Conservation (phyloP, 2,888 invertebrate genomes). For the Amiota minor region DNA sequence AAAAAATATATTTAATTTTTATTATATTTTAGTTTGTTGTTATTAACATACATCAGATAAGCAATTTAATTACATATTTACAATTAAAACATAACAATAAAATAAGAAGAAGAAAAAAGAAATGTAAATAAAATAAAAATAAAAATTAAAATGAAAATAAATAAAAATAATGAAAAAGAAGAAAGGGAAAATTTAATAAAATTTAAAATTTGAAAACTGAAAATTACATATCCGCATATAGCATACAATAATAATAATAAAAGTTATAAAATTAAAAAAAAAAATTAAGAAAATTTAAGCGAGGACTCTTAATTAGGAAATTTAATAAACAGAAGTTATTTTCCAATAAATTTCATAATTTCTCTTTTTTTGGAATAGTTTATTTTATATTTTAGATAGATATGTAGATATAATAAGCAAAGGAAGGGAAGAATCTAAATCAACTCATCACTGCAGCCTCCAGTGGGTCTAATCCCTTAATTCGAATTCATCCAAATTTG, state of each 20-base stretch:
- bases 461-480: no score
- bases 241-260: neutral
- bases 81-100: neutral
- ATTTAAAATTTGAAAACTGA: conserved; percentile 11
- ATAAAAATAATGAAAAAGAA: neutral
- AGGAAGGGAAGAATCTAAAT: no score
- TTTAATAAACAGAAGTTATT: no score
- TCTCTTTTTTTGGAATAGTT: no score
- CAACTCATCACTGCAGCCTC: no score
- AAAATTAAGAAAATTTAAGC: no score
- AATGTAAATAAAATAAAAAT: conserved; percentile 30
- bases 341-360: no score
- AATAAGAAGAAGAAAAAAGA: no score
- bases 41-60: conserved; percentile 29
- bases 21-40: conserved; percentile 32
- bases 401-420: no score
- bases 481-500: no score
- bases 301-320: no score
- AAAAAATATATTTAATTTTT: conserved; percentile 35
- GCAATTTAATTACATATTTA: conserved; percentile 11
- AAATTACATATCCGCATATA: conserved; percentile 24
- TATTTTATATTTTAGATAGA: no score
- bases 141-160: conserved; percentile 32
- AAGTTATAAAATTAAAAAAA: neutral
- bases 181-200: neutral